Conservation (phyloP, 2,797 vertebrate species). For the Lophius americanus region DNA sequence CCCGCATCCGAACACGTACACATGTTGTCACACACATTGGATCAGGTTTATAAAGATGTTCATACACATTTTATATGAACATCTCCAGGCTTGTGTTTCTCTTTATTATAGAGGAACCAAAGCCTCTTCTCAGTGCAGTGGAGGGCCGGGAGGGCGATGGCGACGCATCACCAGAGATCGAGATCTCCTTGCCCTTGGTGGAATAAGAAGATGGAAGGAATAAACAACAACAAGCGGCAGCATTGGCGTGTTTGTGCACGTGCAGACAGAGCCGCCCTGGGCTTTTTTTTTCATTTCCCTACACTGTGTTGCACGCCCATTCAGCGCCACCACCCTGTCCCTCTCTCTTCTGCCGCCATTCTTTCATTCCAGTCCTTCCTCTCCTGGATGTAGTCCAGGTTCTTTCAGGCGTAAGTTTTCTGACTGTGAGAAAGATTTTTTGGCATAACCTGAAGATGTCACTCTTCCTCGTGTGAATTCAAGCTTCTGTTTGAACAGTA, state of each 20-base stretch:
- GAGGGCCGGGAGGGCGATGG: slow-evolving; percentile 23
- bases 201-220: slow-evolving; percentile 21
- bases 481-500: no score
- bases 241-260: not conserved
- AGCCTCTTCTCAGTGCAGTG: slow-evolving; percentile 7
- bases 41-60: slow-evolving; percentile 12
- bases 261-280: slow-evolving; percentile 43
- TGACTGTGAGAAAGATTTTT: not conserved
- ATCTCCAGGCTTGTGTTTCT: no score
- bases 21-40: not conserved
- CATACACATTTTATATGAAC: not conserved
- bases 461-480: slow-evolving; percentile 4
- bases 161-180: slow-evolving; percentile 33
- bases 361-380: slow-evolving; percentile 38
- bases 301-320: slow-evolving; percentile 23
- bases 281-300: slow-evolving; percentile 56
- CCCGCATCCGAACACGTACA: slow-evolving; percentile 28
- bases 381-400: not conserved
- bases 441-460: slow-evolving; percentile 24
- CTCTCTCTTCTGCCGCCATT: slow-evolving; percentile 7
- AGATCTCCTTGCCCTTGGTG: slow-evolving; percentile 62
- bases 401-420: not conserved
- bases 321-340: slow-evolving; percentile 17
- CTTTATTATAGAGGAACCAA: slow-evolving; percentile 1
- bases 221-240: not conserved